Evolutionary conservation across 2,797 vertebrate species (phyloP).

Genomic region (Dendrocincla fuliginosa): DNA sequence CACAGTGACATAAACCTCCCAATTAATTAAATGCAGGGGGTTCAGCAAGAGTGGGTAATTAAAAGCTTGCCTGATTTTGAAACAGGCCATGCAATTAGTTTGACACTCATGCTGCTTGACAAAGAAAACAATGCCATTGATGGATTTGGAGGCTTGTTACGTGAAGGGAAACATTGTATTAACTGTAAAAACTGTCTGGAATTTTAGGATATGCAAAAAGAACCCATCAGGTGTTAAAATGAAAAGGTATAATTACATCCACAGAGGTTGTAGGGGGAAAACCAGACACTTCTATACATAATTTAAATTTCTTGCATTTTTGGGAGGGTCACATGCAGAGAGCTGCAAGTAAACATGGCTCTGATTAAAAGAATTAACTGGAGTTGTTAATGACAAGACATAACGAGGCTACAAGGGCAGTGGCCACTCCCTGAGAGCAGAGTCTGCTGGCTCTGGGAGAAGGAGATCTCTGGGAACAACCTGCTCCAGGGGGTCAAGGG

Average conservation of each 20-base stretch:
- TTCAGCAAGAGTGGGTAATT: background rate
- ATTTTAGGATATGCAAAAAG: background rate
- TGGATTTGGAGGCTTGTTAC: background rate
- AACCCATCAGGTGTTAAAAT: background rate
- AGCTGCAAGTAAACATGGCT: accelerated
- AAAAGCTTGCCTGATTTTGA: background rate
- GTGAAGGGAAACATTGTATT: background rate
- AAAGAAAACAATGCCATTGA: slow-evolving; percentile 3
- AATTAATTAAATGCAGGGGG: background rate
- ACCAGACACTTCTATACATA: accelerated
- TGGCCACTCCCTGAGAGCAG: accelerated
- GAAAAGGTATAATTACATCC: background rate
- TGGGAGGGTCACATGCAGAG: background rate
- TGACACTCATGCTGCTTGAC: slow-evolving; percentile 43
- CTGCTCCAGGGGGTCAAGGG: accelerated
- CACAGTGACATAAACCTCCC: background rate
- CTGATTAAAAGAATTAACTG: background rate
- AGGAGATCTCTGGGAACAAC: background rate
- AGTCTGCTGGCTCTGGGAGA: background rate
- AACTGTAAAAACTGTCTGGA: background rate
- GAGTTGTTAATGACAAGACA: background rate
- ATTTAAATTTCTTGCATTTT: background rate
- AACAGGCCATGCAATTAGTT: background rate
- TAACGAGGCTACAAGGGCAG: background rate
- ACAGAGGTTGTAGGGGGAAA: accelerated